These are phyloP conservation scores for Drosophila antonietae DNA, from an alignment of 2,888 invertebrate genomes.

Conservation along the genomic window DNA sequence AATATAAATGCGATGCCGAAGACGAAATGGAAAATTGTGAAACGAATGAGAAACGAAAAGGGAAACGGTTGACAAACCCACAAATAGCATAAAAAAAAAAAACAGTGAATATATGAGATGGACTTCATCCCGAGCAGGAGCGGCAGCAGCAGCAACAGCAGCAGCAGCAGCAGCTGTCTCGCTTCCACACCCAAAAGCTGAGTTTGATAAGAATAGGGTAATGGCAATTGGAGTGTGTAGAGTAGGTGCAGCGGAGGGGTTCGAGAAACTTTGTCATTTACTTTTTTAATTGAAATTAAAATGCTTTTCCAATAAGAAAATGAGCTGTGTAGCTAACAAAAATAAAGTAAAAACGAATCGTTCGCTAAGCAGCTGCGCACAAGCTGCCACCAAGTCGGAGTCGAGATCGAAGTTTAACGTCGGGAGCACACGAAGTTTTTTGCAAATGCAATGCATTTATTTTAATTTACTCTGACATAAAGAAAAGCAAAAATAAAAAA, in stretches of 20 bases:
- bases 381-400: constrained; percentile 37
- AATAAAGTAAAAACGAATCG: constrained; percentile 40
- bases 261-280: constrained; percentile 73
- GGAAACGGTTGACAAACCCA: constrained; percentile 75
- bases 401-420: constrained; percentile 36
- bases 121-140: constrained; percentile 44
- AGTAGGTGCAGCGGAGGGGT: constrained; percentile 12
- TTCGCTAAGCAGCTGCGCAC: constrained; percentile 69
- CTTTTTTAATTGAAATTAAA: constrained; percentile 81
- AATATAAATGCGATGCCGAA: constrained; percentile 69
- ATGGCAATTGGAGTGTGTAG: constrained; percentile 16
- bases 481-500: constrained; percentile 30
- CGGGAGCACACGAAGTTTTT: constrained; percentile 58
- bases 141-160: constrained; percentile 49
- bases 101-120: constrained; percentile 45
- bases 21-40: constrained; percentile 62
- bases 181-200: constrained; percentile 57
- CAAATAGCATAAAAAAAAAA: constrained; percentile 60
- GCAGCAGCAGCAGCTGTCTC: constrained; percentile 54
- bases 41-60: constrained; percentile 68
- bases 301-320: constrained; percentile 76
- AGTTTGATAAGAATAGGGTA: constrained; percentile 51
- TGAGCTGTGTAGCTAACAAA: constrained; percentile 41
- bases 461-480: constrained; percentile 74
- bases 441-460: constrained; percentile 74